These are phyloP conservation scores for Ciconia boyciana DNA, from an alignment of 2,113 vertebrate genomes.

Conservation along the genomic window DNA sequence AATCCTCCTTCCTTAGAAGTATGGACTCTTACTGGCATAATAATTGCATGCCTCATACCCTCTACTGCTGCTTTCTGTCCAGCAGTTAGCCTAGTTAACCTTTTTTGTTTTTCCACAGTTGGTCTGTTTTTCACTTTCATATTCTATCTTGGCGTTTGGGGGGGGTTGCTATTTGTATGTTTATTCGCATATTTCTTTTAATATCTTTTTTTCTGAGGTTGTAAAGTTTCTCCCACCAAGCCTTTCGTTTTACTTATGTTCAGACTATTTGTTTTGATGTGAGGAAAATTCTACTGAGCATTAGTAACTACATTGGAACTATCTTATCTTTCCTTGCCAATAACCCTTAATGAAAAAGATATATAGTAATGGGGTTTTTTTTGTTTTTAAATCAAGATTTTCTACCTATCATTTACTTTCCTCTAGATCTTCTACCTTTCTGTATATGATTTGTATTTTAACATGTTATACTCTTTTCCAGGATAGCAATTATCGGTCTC, in stretches of 20 bases:
- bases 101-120: not conserved
- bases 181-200: not conserved
- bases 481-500: no score
- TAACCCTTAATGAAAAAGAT: not conserved
- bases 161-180: no score
- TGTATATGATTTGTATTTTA: not conserved
- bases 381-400: no score
- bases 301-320: not conserved
- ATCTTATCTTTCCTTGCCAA: not conserved
- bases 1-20: not conserved
- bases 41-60: not conserved
- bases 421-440: not conserved
- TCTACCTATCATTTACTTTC: not conserved
- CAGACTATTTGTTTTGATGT: not conserved
- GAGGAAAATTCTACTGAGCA: not conserved
- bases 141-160: no score
- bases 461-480: not conserved
- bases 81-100: not conserved
- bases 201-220: not conserved
- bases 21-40: not conserved
- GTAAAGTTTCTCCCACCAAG: not conserved
- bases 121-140: not conserved
- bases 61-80: not conserved
- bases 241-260: not conserved
- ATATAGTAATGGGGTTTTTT: not conserved